Evolutionary conservation across 2,113 vertebrate species (phyloP).

Genomic region (Onychostruthus taczanowskii): DNA sequence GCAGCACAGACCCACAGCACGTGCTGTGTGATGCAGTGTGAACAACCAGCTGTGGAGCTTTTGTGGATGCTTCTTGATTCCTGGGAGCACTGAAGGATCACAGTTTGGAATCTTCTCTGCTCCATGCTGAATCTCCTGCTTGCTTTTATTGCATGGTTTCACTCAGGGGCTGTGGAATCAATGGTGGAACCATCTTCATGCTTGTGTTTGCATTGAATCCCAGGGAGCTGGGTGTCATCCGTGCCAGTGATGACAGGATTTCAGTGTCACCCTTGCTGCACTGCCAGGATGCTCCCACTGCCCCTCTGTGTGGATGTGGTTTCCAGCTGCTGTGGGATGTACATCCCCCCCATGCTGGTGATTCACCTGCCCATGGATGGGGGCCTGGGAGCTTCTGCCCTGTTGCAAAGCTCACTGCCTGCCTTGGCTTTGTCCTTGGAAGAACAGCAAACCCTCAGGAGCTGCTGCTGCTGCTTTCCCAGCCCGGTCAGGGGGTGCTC

Average conservation of each 20-base stretch:
- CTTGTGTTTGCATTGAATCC: not conserved
- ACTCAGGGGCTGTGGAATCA: not conserved
- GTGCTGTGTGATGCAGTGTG: not conserved
- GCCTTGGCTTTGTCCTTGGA: not conserved
- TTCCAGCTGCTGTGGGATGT: not conserved
- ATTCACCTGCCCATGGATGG: not conserved
- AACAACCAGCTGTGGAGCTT: not conserved
- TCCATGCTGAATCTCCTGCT: not conserved
- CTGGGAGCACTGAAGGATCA: not conserved
- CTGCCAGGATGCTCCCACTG: not conserved
- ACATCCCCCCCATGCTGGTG: not conserved
- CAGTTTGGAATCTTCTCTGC: not conserved
- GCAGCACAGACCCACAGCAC: not conserved
- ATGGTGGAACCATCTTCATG: not conserved
- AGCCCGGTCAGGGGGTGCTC: not conserved
- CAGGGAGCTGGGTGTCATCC: fast-evolving
- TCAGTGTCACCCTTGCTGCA: not conserved
- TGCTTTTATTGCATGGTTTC: not conserved
- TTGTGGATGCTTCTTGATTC: not conserved
- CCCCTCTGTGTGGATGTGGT: not conserved
- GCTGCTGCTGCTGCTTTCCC: not conserved
- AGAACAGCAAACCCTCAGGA: not conserved
- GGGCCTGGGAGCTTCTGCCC: not conserved
- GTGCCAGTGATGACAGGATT: not conserved
- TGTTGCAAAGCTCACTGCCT: not conserved